These are phyloP conservation scores for Megatriorchis doriae DNA, from an alignment of 2,113 vertebrate genomes.

Conservation along the genomic window DNA sequence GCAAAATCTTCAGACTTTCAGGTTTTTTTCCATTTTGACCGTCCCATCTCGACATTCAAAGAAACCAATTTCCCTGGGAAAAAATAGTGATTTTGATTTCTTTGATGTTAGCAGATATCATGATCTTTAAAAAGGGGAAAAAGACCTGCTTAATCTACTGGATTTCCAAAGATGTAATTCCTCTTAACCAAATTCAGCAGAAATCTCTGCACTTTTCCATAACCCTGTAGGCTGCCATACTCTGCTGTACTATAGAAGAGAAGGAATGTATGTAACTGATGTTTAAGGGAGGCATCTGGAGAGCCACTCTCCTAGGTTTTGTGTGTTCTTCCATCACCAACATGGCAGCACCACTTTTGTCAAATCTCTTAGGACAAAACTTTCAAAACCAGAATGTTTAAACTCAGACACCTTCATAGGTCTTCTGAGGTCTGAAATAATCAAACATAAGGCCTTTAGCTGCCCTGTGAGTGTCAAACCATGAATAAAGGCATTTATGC, in stretches of 20 bases:
- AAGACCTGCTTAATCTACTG: background rate
- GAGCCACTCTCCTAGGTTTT: background rate
- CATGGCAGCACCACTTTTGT: background rate
- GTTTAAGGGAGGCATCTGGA: background rate
- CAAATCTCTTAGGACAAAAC: background rate
- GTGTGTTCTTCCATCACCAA: background rate
- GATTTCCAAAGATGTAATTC: background rate
- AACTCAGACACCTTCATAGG: background rate
- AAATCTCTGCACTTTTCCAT: background rate
- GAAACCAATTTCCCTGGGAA: rapidly evolving
- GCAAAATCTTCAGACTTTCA: background rate
- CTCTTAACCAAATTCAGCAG: background rate
- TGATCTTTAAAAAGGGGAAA: background rate
- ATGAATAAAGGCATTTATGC: background rate
- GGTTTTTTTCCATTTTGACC: rapidly evolving
- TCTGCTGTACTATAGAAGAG: background rate
- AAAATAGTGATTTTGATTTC: background rate
- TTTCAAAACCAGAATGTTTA: background rate
- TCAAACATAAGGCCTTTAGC: background rate
- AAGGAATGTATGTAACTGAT: background rate
- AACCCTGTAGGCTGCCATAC: background rate
- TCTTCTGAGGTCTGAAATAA: background rate
- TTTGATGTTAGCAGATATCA: background rate
- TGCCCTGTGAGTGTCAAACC: background rate
- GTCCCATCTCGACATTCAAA: background rate